Evolutionary conservation across 2,888 invertebrate genomes (phyloP).

Genomic region (Linyphia triangularis): DNA sequence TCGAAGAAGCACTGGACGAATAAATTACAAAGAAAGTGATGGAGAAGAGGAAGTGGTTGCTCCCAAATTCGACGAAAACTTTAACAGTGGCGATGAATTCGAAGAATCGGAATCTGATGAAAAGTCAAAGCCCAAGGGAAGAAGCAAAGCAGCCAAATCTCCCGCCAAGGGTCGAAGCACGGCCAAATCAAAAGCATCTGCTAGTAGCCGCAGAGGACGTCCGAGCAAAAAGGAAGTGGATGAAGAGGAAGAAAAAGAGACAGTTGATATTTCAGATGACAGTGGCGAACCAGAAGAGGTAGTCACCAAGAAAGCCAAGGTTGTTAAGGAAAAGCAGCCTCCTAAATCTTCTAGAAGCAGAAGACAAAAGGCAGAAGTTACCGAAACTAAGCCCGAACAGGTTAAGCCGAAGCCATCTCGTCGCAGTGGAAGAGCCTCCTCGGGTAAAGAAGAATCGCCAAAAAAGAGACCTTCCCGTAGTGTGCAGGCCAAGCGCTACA

Average conservation of each 20-base stretch:
- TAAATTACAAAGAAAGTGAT: conserved; percentile 75
- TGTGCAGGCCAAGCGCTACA: conserved; percentile 59
- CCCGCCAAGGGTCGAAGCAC: conserved; percentile 40
- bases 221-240: conserved; percentile 39
- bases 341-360: conserved; percentile 22
- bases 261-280: conserved; percentile 41
- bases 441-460: conserved; percentile 52
- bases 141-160: conserved; percentile 5
- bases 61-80: conserved; percentile 68
- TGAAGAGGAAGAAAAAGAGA: conserved; percentile 58
- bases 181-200: background rate
- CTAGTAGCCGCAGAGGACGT: conserved; percentile 20
- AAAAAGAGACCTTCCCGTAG: conserved; percentile 58
- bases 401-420: conserved; percentile 43
- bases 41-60: conserved; percentile 65
- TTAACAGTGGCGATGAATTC: conserved; percentile 64
- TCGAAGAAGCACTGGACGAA: conserved; percentile 44
- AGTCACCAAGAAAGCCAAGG: background rate
- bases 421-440: conserved; percentile 25
- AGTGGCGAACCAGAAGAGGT: conserved; percentile 30
- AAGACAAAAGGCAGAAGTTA: conserved; percentile 35
- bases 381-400: conserved; percentile 23
- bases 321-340: conserved; percentile 17
- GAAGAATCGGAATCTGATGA: conserved; percentile 72
- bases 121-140: conserved; percentile 49